Percentiles rank a stretch among this genome's conserved stretches.
These are phyloP conservation scores for Urophycis tenuis DNA, from an alignment of 2,797 vertebrate species.

Conservation along the genomic window DNA sequence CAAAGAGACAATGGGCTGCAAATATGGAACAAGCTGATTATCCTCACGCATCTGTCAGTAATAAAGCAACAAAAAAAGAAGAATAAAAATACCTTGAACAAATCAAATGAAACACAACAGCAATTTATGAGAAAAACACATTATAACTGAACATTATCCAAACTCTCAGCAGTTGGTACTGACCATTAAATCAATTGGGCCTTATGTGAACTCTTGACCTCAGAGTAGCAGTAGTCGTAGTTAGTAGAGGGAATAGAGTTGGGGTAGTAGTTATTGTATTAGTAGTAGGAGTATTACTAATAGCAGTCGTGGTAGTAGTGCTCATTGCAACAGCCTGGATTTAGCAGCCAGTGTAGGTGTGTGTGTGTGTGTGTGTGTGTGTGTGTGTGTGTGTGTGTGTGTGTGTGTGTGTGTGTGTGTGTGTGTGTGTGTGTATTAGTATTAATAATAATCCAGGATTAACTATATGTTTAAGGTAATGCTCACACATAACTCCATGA, in stretches of 20 bases:
- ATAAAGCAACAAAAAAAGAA: not conserved
- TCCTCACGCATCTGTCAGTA: not conserved
- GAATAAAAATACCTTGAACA: not conserved
- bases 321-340: not conserved
- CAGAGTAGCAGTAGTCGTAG: not conserved
- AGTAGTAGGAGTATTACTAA: not conserved
- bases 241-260: not conserved
- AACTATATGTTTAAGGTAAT: not conserved
- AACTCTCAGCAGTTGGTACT: not conserved
- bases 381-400: not conserved
- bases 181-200: not conserved
- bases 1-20: not conserved
- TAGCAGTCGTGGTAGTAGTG: not conserved
- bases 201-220: not conserved
- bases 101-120: not conserved
- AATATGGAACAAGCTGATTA: not conserved
- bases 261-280: not conserved
- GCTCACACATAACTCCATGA: no score
- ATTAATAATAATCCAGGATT: not conserved
- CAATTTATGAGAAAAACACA: not conserved
- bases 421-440: not conserved
- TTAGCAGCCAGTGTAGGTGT: not conserved
- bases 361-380: not conserved
- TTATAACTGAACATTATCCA: not conserved
- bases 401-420: not conserved